phyloP scores from a whole-genome alignment of 2,113 vertebrate species.

The Clarias gariepinus region DNA sequence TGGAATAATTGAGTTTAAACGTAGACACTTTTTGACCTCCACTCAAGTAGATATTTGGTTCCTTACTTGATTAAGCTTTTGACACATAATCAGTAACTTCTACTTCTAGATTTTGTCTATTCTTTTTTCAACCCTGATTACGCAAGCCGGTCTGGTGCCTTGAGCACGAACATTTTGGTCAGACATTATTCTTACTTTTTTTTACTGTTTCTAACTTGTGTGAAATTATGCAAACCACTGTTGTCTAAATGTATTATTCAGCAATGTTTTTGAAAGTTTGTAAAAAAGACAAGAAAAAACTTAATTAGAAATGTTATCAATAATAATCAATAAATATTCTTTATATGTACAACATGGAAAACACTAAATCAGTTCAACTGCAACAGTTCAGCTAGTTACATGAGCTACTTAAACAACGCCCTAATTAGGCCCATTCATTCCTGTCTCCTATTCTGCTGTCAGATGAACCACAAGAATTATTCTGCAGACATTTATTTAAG shows the following conservation, averaged over 20 bases:
- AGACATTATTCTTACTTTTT: not conserved
- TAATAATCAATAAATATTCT: not conserved
- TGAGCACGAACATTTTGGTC: not conserved
- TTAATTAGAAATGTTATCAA: not conserved
- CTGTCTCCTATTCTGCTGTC: not conserved
- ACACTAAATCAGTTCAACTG: not conserved
- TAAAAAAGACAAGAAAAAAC: not conserved
- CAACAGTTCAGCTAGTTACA: not conserved
- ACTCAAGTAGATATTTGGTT: not conserved
- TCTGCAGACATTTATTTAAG: constrained; percentile 34
- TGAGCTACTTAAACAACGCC: not conserved
- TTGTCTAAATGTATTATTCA: not conserved
- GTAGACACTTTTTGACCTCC: not conserved
- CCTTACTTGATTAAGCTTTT: not conserved
- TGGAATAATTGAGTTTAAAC: not conserved
- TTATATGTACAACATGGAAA: not conserved
- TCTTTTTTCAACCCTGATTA: not conserved
- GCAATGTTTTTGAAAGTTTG: not conserved
- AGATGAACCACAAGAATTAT: constrained; percentile 29
- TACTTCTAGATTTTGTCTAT: not conserved
- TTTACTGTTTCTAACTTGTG: not conserved
- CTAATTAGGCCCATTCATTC: not conserved
- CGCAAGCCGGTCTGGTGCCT: not conserved
- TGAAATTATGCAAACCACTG: not conserved
- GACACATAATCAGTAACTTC: not conserved